These are phyloP conservation scores for Gymnoscopelus microlampas DNA, from an alignment of 2,797 vertebrate species.

Conservation along the genomic window DNA sequence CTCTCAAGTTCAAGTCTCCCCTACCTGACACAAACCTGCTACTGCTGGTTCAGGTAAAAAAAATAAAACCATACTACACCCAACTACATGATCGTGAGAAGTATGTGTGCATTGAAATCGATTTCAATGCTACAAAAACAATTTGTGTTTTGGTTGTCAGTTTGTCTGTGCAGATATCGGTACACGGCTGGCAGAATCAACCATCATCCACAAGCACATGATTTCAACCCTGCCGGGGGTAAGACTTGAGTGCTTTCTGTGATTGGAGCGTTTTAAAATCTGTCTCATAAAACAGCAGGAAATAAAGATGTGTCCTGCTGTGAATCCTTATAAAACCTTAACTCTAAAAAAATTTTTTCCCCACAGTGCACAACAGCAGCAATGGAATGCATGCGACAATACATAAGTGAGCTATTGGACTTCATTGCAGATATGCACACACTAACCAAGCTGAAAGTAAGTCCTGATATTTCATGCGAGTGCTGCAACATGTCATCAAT, in stretches of 20 bases:
- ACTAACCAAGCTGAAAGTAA: slow-evolving; percentile 95
- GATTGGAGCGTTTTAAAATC: slow-evolving; percentile 60
- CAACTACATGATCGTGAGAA: not conserved
- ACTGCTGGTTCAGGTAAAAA: slow-evolving; percentile 93
- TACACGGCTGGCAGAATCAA: slow-evolving; percentile 95
- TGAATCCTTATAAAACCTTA: slow-evolving; percentile 58
- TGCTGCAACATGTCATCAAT: not conserved
- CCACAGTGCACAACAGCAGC: slow-evolving; percentile 95
- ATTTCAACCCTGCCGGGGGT: slow-evolving; percentile 93
- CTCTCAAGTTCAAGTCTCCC: slow-evolving; percentile 96
- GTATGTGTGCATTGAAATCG: not conserved
- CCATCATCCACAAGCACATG: slow-evolving; percentile 99
- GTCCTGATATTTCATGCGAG: slow-evolving; percentile 33
- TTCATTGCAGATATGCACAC: slow-evolving; percentile 99
- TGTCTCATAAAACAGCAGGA: slow-evolving; percentile 64
- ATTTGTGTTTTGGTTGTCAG: slow-evolving; percentile 72
- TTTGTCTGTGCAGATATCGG: slow-evolving; percentile 98
- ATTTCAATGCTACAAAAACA: slow-evolving; percentile 23
- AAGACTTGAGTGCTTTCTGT: slow-evolving; percentile 72
- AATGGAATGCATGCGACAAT: slow-evolving; percentile 97
- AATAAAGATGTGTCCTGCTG: slow-evolving; percentile 44
- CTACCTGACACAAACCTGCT: slow-evolving; percentile 96
- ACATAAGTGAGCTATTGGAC: slow-evolving; percentile 94
- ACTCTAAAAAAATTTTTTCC: slow-evolving; percentile 60
- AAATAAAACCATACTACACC: not conserved